Evolutionary conservation across 2,888 invertebrate genomes (phyloP).

Genomic region (Pseudanteris insignis): DNA sequence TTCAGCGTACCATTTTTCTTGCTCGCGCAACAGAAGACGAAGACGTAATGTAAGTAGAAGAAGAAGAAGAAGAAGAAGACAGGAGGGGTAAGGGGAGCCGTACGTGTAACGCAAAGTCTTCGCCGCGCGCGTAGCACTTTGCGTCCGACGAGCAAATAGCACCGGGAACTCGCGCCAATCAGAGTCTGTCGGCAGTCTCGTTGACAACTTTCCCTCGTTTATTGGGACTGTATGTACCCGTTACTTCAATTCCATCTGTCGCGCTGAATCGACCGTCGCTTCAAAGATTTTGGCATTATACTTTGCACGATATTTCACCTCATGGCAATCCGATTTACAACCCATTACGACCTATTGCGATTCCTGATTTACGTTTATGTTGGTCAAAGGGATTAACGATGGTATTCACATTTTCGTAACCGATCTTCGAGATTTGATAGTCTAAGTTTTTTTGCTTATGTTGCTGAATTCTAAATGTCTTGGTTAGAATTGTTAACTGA

Average conservation of each 20-base stretch:
- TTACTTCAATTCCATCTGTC: slow-evolving; percentile 23
- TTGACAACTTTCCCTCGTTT: slow-evolving; percentile 40
- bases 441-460: too few relatives aligned
- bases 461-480: too few relatives aligned
- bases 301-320: slow-evolving; percentile 18
- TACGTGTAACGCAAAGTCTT: slow-evolving; percentile 26
- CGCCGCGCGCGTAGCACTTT: slow-evolving; percentile 36
- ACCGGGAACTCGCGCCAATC: slow-evolving; percentile 29
- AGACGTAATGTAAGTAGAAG: background rate
- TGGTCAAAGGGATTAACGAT: too few relatives aligned
- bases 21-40: slow-evolving; percentile 18
- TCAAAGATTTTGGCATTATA: slow-evolving; percentile 19
- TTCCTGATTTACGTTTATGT: background rate
- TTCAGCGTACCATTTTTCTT: slow-evolving; percentile 35
- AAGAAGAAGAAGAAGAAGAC: slow-evolving; percentile 13
- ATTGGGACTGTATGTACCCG: slow-evolving; percentile 20
- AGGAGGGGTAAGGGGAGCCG: too few relatives aligned
- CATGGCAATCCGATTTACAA: slow-evolving; percentile 9
- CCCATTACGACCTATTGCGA: slow-evolving; percentile 1
- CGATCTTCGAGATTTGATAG: too few relatives aligned
- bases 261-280: slow-evolving; percentile 17
- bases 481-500: too few relatives aligned
- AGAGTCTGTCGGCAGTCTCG: slow-evolving; percentile 30
- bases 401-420: too few relatives aligned
- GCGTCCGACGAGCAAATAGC: slow-evolving; percentile 33